A percentile compares a stretch with the other conserved stretches of the same genome.
Evolutionary conservation across 1,140 invertebrate genomes (phyloP).

Genomic region (Leptinotarsa lineolata): DNA sequence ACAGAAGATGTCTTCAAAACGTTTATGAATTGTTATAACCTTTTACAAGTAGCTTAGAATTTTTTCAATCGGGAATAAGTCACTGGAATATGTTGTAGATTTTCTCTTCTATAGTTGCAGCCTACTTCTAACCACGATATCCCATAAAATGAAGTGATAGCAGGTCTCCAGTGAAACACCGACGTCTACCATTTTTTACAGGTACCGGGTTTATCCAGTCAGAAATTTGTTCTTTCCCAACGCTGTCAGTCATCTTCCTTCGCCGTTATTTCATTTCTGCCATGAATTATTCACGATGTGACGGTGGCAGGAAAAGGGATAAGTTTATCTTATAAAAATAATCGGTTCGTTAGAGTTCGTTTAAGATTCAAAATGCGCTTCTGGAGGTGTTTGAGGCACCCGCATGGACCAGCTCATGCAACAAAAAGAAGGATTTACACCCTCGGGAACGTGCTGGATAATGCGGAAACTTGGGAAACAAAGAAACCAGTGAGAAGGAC

Average conservation of each 20-base stretch:
- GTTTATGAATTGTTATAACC: no score
- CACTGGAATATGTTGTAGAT: no score
- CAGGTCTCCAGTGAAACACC: no score
- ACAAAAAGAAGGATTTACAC: constrained; percentile 50
- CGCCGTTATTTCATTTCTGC: neutral
- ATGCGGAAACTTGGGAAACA: constrained; percentile 45
- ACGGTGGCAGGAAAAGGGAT: constrained; percentile 31
- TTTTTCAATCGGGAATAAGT: no score
- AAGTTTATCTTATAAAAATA: constrained; percentile 45
- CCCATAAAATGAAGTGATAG: no score
- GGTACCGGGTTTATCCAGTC: no score
- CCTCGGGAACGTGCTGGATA: constrained; percentile 41
- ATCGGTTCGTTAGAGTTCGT: constrained; percentile 42
- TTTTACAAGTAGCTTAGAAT: no score
- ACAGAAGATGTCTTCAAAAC: no score
- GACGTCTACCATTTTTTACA: no score
- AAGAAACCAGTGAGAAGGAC: constrained; percentile 38
- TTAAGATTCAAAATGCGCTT: constrained; percentile 39
- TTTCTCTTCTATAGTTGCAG: no score
- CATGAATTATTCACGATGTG: constrained; percentile 38
- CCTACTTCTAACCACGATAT: no score
- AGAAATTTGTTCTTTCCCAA: neutral
- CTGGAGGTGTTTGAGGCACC: constrained; percentile 33
- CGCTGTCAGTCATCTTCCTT: constrained; percentile 11
- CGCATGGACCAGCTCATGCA: constrained; percentile 31